Evolutionary conservation across 1,140 invertebrate species (phyloP).

Genomic region (Conus betulinus): DNA sequence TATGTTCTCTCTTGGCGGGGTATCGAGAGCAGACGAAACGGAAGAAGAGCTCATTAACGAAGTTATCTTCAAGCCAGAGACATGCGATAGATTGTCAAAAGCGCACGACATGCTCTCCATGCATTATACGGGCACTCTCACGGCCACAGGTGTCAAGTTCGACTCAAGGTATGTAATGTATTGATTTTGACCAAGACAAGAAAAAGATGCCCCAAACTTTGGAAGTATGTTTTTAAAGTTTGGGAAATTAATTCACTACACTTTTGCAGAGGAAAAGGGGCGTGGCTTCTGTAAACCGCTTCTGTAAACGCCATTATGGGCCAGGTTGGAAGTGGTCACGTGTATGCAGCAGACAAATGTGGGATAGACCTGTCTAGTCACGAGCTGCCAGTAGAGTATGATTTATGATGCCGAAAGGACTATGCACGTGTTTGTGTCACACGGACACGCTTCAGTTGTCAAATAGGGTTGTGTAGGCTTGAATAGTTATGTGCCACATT

Average conservation of each 20-base stretch:
- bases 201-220: neutral
- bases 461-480: too few relatives aligned
- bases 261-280: neutral
- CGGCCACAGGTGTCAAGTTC: conserved; percentile 89
- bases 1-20: conserved; percentile 1
- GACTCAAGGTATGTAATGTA: conserved; percentile 88
- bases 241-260: neutral
- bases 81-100: conserved; percentile 89
- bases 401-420: too few relatives aligned
- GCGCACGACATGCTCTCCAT: conserved; percentile 92
- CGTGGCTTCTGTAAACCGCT: neutral
- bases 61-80: conserved; percentile 85
- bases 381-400: too few relatives aligned
- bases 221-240: neutral
- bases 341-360: too few relatives aligned
- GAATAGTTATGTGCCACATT: too few relatives aligned
- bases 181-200: neutral
- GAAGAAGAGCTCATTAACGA: conserved; percentile 85
- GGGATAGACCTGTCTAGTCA: too few relatives aligned
- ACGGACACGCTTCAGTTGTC: too few relatives aligned
- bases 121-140: conserved; percentile 93
- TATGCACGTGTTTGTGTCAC: too few relatives aligned
- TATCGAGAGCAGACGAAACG: neutral
- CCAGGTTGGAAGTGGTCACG: too few relatives aligned
- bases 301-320: too few relatives aligned